A percentile compares a stretch with the other conserved stretches of the same genome.
These are phyloP conservation scores for Rhinogobius similis DNA, from an alignment of 2,113 vertebrate genomes.

Conservation along the genomic window DNA sequence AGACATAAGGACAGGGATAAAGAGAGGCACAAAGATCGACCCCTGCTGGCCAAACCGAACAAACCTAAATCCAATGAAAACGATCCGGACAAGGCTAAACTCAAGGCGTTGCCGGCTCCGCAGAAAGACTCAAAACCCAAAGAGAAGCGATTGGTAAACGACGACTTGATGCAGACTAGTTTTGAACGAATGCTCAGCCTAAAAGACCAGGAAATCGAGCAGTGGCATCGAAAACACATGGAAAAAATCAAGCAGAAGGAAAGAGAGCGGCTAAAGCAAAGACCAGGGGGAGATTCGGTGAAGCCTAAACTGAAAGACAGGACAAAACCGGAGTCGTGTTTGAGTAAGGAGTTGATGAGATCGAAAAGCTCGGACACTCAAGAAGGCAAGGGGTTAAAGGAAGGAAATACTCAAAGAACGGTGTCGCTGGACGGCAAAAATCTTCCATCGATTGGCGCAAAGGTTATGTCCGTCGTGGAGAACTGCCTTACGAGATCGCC, in stretches of 20 bases:
- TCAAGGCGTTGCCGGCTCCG: conserved; percentile 78
- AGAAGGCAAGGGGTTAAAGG: conserved; percentile 85
- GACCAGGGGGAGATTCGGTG: conserved; percentile 80
- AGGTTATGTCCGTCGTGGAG: conserved; percentile 79
- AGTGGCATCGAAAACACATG: conserved; percentile 96
- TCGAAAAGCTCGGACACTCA: conserved; percentile 92
- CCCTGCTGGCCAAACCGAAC: conserved; percentile 78
- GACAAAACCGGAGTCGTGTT: conserved; percentile 78
- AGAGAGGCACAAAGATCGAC: conserved; percentile 88
- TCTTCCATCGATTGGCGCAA: conserved; percentile 70
- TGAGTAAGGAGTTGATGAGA: conserved; percentile 87
- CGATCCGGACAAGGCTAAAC: conserved; percentile 84
- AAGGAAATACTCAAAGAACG: conserved; percentile 80
- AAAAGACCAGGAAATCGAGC: conserved; percentile 97
- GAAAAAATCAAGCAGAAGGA: conserved; percentile 99
- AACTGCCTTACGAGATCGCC: conserved; percentile 86
- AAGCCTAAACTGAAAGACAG: conserved; percentile 89
- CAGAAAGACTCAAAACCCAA: conserved; percentile 87
- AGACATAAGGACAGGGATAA: conserved; percentile 91
- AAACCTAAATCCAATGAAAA: conserved; percentile 64
- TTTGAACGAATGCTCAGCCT: conserved; percentile 98
- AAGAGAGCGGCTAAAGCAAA: conserved; percentile 89
- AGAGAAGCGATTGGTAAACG: conserved; percentile 95
- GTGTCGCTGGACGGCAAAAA: conserved; percentile 87
- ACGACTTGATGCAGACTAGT: conserved; percentile 98